phyloP scores from a whole-genome alignment of 1,140 invertebrate genomes.

The Periplaneta americana region DNA sequence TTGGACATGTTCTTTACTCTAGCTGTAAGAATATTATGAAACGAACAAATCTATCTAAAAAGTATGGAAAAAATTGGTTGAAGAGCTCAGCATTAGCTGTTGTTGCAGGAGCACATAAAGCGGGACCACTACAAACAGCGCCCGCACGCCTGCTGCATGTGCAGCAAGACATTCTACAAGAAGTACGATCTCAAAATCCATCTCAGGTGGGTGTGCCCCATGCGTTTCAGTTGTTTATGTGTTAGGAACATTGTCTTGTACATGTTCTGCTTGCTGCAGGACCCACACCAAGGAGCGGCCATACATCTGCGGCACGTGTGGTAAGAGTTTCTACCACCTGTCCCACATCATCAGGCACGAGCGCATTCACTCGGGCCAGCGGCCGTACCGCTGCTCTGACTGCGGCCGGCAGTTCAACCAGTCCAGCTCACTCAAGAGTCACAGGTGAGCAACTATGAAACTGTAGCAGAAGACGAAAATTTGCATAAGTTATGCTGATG shows the following conservation, averaged over 20 bases:
- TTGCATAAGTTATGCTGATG: too few species aligned
- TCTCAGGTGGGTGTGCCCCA: constrained; percentile 19
- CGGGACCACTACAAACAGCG: constrained; percentile 25
- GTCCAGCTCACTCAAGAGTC: constrained; percentile 24
- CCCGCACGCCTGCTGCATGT: constrained; percentile 20
- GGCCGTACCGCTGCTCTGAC: constrained; percentile 30
- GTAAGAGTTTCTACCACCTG: constrained; percentile 42
- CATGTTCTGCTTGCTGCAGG: too few species aligned
- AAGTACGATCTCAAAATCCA: constrained; percentile 25
- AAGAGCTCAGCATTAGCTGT: too few species aligned
- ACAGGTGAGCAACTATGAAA: constrained; percentile 22
- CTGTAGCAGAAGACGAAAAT: too few species aligned
- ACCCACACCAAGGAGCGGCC: constrained; percentile 48
- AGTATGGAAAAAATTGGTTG: too few species aligned
- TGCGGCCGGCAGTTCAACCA: constrained; percentile 30
- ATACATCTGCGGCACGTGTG: constrained; percentile 45
- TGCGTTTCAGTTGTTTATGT: too few species aligned
- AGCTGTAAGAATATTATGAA: too few species aligned
- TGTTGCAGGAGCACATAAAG: constrained; percentile 25
- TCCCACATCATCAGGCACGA: constrained; percentile 37
- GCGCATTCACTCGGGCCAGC: constrained; percentile 35
- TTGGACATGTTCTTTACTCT: too few species aligned
- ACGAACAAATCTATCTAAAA: too few species aligned
- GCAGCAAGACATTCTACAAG: constrained; percentile 23
- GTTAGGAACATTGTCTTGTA: too few species aligned